Conservation (phyloP, 1,140 invertebrate species). For the Anoplolepis gracilipes region DNA sequence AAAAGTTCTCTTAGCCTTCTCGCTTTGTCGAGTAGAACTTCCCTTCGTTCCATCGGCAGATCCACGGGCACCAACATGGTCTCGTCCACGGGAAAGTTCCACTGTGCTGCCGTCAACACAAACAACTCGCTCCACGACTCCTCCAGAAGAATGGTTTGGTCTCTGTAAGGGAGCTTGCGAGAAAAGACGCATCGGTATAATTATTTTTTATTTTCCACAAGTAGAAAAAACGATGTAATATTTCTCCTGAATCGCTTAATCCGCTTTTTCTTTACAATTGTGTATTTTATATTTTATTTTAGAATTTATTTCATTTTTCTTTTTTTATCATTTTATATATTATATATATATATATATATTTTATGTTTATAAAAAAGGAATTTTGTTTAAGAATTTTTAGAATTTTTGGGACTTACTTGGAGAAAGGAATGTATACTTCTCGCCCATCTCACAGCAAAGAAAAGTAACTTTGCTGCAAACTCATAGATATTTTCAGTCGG, state of each 20-base stretch:
- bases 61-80: slow-evolving; percentile 76
- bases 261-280: no score
- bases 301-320: not conserved
- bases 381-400: not conserved
- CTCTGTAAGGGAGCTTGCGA: slow-evolving; percentile 88
- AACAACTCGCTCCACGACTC: slow-evolving; percentile 95
- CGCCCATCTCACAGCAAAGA: slow-evolving; percentile 92
- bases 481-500: slow-evolving; percentile 90
- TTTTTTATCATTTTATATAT: not conserved
- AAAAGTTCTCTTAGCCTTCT: slow-evolving; percentile 88
- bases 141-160: slow-evolving; percentile 91
- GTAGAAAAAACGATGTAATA: not conserved
- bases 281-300: not conserved
- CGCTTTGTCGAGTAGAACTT: slow-evolving; percentile 85
- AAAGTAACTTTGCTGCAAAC: slow-evolving; percentile 92
- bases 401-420: slow-evolving; percentile 84
- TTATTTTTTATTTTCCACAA: not conserved
- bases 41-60: slow-evolving; percentile 77
- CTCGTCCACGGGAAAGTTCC: slow-evolving; percentile 91
- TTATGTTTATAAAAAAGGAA: not conserved
- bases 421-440: slow-evolving; percentile 91
- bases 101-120: slow-evolving; percentile 92
- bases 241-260: no score
- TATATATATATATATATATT: not conserved
- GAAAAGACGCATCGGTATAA: not conserved